Evolutionary conservation across 2,113 vertebrate genomes (phyloP), one percentile per base, ranked within the genome.

Genomic region (Neofelis nebulosa): DNA sequence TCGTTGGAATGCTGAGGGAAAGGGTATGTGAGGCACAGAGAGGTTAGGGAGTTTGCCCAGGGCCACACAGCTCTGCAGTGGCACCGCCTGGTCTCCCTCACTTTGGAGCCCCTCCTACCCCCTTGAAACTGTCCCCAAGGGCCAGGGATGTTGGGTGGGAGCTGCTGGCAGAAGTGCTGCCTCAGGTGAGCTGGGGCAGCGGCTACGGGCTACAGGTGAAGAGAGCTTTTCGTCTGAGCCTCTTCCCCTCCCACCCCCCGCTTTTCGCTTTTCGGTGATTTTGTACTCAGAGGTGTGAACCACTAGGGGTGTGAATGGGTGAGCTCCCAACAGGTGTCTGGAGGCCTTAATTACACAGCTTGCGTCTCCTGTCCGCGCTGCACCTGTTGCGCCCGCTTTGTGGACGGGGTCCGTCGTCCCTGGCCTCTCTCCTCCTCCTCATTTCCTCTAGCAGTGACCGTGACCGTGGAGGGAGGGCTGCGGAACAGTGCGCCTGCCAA

Each of bases 271-370:
- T 29, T 74, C 38, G 33, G 45, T 50, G 33, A 21, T 93, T 83
- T 85, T 55, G 36, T 50, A 57, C 88, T 80, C 19, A 29, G 74
- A 97, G 66, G 48, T 90, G 92, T 45, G 1, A 95, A 33, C 86
- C 91, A 63, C 95, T 33, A 80, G 83, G 71, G 55, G 50, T 96
- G 71, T 57, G 81, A 98, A 97, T 93, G 95, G 79, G 87, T 4
- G 23, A 55, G 63, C 81, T 97, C 94, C 27, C 81, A 45, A 68
- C 95, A 95, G 95, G 96, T 85, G 76, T 87, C 94, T 76, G 33
- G 65, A 91, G 94, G 61, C 91, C 91, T 85, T 97, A 76, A 87
- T 95, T 92, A 41, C 73, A 13, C 0, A 0, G 15, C 66, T 38
- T 41, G 68, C 8, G 1, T 69, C 55, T 61, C 33, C 73, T 21